Evolutionary conservation across 2,888 invertebrate species (phyloP).

Genomic region (Venusia cambrica): DNA sequence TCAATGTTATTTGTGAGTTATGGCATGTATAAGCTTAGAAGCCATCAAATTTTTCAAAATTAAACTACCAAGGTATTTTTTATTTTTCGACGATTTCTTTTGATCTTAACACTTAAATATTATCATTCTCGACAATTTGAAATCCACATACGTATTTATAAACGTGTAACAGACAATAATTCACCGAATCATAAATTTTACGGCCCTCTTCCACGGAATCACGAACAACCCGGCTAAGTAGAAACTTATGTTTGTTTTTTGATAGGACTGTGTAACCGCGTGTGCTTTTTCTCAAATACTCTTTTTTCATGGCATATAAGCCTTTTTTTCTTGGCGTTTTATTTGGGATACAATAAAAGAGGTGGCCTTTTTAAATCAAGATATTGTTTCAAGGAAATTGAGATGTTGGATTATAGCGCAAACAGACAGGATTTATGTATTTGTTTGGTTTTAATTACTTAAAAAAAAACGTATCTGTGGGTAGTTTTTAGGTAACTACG

Average conservation of each 20-base stretch:
- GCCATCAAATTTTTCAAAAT: too few species aligned
- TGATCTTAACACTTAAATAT: too few species aligned
- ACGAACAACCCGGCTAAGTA: conserved; percentile 64
- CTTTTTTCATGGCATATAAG: conserved; percentile 43
- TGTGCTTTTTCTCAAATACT: conserved; percentile 62
- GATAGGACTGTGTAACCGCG: conserved; percentile 76
- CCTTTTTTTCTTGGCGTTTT: conserved; percentile 51
- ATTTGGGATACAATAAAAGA: conserved; percentile 71
- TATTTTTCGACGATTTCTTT: too few species aligned
- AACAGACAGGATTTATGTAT: conserved; percentile 26
- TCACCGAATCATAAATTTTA: conserved; percentile 77
- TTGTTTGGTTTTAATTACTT: too few species aligned
- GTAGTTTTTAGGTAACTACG: too few species aligned
- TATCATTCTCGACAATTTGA: conserved; percentile 1
- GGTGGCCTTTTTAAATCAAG: conserved; percentile 58
- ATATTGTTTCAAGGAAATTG: conserved; percentile 72
- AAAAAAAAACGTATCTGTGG: too few species aligned
- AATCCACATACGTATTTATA: conserved; percentile 18
- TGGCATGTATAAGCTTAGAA: too few species aligned
- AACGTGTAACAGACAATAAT: conserved; percentile 48
- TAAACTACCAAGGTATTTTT: too few species aligned
- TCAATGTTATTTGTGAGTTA: too few species aligned
- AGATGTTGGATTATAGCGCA: conserved; percentile 40
- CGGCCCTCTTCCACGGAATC: conserved; percentile 66
- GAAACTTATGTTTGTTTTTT: conserved; percentile 74